These are phyloP conservation scores for Zoroaster sp. DNA, from an alignment of 53 echinoderm and acorn worm species.

Conservation along the genomic window DNA sequence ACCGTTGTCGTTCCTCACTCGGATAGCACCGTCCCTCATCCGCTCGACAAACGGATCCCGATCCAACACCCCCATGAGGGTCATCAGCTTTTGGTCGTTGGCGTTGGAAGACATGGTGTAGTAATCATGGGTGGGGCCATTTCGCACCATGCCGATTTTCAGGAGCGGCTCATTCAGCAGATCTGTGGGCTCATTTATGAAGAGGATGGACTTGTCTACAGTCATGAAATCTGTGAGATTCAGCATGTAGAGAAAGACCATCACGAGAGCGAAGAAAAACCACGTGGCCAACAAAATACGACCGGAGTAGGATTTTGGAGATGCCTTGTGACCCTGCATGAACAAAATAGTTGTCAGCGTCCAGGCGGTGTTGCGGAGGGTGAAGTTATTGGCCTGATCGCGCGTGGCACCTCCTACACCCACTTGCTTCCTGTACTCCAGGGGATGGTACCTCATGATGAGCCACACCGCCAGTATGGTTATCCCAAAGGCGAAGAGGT, in stretches of 20 bases:
- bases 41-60: constrained; percentile 75
- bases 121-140: constrained; percentile 79
- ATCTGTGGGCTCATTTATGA: constrained; percentile 54
- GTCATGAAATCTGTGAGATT: constrained; percentile 70
- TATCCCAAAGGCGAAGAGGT: constrained; percentile 64
- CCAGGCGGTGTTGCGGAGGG: constrained; percentile 65
- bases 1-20: constrained; percentile 81
- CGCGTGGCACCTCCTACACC: constrained; percentile 53
- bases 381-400: constrained; percentile 62
- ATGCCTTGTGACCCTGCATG: constrained; percentile 68
- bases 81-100: constrained; percentile 51
- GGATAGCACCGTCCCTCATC: constrained; percentile 80
- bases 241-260: constrained; percentile 74
- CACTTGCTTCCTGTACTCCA: constrained; percentile 71
- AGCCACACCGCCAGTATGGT: constrained; percentile 60
- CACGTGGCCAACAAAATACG: constrained; percentile 72
- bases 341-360: constrained; percentile 20
- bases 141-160: constrained; percentile 76
- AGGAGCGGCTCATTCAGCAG: constrained; percentile 77
- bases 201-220: constrained; percentile 57
- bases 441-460: constrained; percentile 59
- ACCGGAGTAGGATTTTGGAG: constrained; percentile 68
- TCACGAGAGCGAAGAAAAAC: constrained; percentile 78
- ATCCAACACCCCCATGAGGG: constrained; percentile 70
- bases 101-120: constrained; percentile 65